These are phyloP conservation scores for Samia ricini DNA, from an alignment of 1,140 invertebrate genomes.

Conservation along the genomic window DNA sequence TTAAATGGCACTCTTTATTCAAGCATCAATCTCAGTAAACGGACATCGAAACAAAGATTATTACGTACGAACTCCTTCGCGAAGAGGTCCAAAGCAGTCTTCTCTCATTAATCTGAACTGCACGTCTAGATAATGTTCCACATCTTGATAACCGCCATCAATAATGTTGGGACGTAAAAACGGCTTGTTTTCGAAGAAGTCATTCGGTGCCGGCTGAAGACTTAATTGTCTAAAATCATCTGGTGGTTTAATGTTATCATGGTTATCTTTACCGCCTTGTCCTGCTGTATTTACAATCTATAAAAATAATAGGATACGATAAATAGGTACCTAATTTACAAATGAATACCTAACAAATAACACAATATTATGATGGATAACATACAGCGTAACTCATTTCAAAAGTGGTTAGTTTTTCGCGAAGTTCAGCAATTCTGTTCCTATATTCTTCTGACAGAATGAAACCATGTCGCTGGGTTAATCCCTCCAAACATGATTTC, in stretches of 20 bases:
- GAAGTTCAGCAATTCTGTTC: conserved; percentile 41
- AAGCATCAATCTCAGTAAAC: too few species aligned
- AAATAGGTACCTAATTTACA: too few species aligned
- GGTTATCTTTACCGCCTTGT: background rate
- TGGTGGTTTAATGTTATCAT: conserved; percentile 54
- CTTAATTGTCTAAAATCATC: conserved; percentile 73
- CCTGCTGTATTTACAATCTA: background rate
- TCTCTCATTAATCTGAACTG: conserved; percentile 88
- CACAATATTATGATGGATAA: background rate
- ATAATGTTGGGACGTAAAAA: conserved; percentile 77
- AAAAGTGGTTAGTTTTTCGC: conserved; percentile 43
- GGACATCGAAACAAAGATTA: background rate
- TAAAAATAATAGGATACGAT: too few species aligned
- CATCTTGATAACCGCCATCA: conserved; percentile 79
- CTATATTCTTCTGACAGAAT: conserved; percentile 46
- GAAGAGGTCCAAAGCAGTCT: conserved; percentile 82
- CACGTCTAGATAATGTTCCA: conserved; percentile 86
- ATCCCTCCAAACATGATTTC: conserved; percentile 49
- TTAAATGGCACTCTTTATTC: too few species aligned
- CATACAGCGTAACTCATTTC: conserved; percentile 39
- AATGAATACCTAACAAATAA: too few species aligned
- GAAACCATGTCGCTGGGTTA: conserved; percentile 51
- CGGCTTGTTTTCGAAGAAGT: conserved; percentile 34
- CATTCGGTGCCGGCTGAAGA: conserved; percentile 54
- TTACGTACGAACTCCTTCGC: conserved; percentile 74